Percentiles rank a stretch among this genome's conserved stretches.
Evolutionary conservation across 2,888 invertebrate genomes (phyloP).

Genomic region (Drosophila mayaguana): DNA sequence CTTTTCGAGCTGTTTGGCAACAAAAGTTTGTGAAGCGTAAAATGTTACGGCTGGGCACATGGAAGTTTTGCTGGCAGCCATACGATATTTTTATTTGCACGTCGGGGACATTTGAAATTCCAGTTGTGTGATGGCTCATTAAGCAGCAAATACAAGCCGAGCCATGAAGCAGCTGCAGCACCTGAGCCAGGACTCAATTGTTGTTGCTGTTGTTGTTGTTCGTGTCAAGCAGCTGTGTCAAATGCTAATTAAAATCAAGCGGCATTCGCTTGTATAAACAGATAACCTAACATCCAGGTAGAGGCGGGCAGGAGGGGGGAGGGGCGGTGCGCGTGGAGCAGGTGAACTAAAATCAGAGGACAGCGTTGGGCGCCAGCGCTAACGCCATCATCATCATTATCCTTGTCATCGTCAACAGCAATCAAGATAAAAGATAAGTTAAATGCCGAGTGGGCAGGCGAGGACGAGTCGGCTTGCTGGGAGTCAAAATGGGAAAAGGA

Average conservation of each 20-base stretch:
- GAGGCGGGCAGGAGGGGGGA: not conserved
- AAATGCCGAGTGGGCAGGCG: conserved; percentile 60
- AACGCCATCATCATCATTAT: conserved; percentile 76
- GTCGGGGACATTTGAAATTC: conserved; percentile 67
- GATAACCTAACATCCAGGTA: conserved; percentile 26
- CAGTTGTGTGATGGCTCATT: conserved; percentile 69
- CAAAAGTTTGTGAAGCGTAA: conserved; percentile 68
- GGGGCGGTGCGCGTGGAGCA: not conserved
- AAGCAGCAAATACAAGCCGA: conserved; percentile 51
- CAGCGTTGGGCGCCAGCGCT: conserved; percentile 29
- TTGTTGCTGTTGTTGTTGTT: conserved; percentile 29
- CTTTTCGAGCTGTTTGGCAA: conserved; percentile 16
- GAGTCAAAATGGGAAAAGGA: conserved; percentile 14
- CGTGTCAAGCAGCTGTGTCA: conserved; percentile 80
- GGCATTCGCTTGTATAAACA: conserved; percentile 75
- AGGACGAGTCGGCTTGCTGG: not conserved
- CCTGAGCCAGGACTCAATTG: conserved; percentile 4
- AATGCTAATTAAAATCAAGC: conserved; percentile 82
- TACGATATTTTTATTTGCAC: conserved; percentile 74
- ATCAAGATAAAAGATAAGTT: conserved; percentile 80
- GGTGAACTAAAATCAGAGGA: conserved; percentile 60
- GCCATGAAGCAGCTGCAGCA: not conserved
- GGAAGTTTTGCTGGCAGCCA: conserved; percentile 32
- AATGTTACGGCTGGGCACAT: conserved; percentile 56
- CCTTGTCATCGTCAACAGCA: conserved; percentile 82